A percentile compares a stretch with the other conserved stretches of the same genome.
Conservation (phyloP, 2,797 vertebrate genomes). For the Perodicticus potto region DNA sequence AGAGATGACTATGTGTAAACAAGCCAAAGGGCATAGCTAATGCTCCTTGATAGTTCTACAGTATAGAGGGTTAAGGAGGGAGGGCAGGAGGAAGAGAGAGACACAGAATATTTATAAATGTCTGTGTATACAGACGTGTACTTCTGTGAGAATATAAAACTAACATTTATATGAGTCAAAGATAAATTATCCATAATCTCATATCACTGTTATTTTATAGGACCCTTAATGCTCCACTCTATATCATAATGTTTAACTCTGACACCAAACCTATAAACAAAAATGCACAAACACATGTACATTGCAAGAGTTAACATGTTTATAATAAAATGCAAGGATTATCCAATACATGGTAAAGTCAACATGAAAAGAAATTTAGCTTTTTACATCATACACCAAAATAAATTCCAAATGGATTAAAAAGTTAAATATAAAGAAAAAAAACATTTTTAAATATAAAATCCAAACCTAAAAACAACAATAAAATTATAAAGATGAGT, state of each 20-base stretch:
- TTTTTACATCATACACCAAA: conserved; percentile 13
- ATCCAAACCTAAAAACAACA: conserved; percentile 37
- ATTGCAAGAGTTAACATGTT: background rate
- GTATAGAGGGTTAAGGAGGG: background rate
- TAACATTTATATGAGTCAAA: background rate
- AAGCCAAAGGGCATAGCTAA: background rate
- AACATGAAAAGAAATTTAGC: conserved; percentile 29
- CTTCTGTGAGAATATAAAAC: background rate
- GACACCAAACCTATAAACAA: conserved; percentile 8
- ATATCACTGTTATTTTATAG: background rate
- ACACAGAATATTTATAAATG: background rate
- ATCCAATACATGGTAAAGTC: background rate
- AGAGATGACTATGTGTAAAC: background rate
- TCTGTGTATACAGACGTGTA: background rate
- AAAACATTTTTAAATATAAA: background rate
- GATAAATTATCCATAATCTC: conserved; percentile 14
- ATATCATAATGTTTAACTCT: background rate
- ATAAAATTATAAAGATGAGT: background rate
- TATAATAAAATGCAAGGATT: background rate
- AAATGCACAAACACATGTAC: background rate
- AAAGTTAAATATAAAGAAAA: background rate
- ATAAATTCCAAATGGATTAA: conserved; percentile 27
- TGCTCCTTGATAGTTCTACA: background rate
- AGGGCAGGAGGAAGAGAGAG: background rate
- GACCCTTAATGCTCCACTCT: background rate